These are phyloP conservation scores for Kryptopterus vitreolus DNA, from an alignment of 2,797 vertebrate species.

Conservation along the genomic window DNA sequence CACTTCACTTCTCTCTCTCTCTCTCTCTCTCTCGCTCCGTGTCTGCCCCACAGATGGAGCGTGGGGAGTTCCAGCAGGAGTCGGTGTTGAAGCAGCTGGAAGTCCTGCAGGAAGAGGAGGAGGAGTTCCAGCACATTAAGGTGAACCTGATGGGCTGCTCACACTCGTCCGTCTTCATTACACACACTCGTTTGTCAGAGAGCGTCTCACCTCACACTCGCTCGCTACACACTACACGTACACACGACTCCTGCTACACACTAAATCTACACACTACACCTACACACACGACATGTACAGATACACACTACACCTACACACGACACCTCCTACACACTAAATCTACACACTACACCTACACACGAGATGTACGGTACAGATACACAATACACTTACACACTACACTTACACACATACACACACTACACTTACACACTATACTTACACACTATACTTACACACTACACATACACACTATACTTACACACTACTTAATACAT, in stretches of 20 bases:
- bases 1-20: no score
- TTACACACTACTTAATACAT: background rate
- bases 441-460: background rate
- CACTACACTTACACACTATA: no score
- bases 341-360: no score
- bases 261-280: background rate
- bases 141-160: constrained; percentile 61
- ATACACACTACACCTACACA: background rate
- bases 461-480: background rate
- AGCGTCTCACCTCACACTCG: background rate
- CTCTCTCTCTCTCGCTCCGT: constrained; percentile 4
- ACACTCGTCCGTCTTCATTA: background rate
- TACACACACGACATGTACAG: background rate
- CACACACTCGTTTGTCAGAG: background rate
- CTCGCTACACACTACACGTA: background rate
- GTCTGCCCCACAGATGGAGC: constrained; percentile 80
- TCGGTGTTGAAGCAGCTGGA: constrained; percentile 96
- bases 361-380: no score
- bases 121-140: constrained; percentile 98
- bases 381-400: no score
- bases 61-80: constrained; percentile 95
- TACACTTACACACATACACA: no score
- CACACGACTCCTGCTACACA: background rate
- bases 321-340: background rate
- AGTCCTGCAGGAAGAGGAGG: constrained; percentile 97